Percentiles rank a stretch among this genome's conserved stretches.
Evolutionary conservation across 2,113 vertebrate species (phyloP).

Genomic region (Nerophis ophidion): DNA sequence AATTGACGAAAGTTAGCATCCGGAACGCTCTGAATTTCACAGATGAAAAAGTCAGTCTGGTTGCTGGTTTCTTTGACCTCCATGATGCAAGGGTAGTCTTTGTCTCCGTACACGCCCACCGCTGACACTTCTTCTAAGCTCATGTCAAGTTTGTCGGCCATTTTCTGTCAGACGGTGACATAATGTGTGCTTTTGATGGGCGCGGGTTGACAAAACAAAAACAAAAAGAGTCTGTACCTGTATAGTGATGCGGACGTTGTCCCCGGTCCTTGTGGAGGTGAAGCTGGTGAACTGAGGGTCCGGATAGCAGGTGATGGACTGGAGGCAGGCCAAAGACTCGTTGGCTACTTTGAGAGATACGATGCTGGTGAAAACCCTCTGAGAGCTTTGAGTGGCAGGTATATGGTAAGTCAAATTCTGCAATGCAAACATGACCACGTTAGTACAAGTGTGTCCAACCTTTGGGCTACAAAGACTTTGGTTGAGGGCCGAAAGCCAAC

Average conservation of each 20-base stretch:
- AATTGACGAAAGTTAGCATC: slow-evolving; percentile 25
- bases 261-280: not conserved
- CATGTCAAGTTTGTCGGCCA: slow-evolving; percentile 79
- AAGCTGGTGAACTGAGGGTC: slow-evolving; percentile 66
- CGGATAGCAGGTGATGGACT: slow-evolving; percentile 43
- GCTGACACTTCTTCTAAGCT: slow-evolving; percentile 71
- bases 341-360: slow-evolving; percentile 54
- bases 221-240: slow-evolving; percentile 37
- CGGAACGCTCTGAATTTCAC: slow-evolving; percentile 52
- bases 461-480: too few species aligned
- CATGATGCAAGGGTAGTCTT: slow-evolving; percentile 61
- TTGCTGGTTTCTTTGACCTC: slow-evolving; percentile 54
- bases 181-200: not conserved
- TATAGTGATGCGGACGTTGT: slow-evolving; percentile 44
- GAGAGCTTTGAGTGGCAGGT: not conserved
- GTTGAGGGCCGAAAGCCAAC: too few species aligned
- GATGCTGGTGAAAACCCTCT: not conserved
- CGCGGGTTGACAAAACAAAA: not conserved
- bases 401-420: slow-evolving; percentile 54
- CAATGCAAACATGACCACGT: not conserved
- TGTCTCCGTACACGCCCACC: slow-evolving; percentile 47
- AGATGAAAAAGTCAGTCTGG: slow-evolving; percentile 71
- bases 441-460: not conserved
- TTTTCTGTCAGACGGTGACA: slow-evolving; percentile 72
- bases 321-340: slow-evolving; percentile 39